Base-by-base conservation (phyloP, 2,113 vertebrate genomes). In the Mesembrinibis cayennensis region DNA sequence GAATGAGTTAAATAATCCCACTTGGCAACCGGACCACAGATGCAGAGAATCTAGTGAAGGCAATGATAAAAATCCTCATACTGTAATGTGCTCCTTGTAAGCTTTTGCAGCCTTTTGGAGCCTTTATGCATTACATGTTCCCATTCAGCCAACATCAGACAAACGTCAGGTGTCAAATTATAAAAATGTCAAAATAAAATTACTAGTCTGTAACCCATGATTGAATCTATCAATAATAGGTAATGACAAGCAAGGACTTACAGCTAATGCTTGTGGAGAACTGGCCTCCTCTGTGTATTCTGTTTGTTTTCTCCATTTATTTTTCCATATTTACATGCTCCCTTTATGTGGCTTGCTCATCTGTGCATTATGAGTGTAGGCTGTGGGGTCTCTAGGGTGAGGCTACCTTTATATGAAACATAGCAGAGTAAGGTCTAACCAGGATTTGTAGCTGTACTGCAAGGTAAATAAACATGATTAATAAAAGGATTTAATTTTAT, bases 291-390 rank as follows among this genome's bases (percentile, higher is more conserved):
- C 29, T 88, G 38, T 71, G 32, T 25, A 45, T 70, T 70, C 15
- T 38, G 4, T 45, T 89, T 78, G 11, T 52, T 87, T 91, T 89
- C 25, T 61, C 26, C 4, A 3, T 27, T 82, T 34, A 0, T 45
- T 84, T 96, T 89, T 86, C 50, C 20, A 16, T 45, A 65, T 83
- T 88, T 73, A 45, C 1, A 1, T 34, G 8, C 9, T 77, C 16
- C 26, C 10, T 78, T 42, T 62, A 9, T 20, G 9, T 30, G n/a
- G 16, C 25, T 62, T 85, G 13, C 38, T 84, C 50, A 34, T 55
- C 50, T 61, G 13, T 56, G n/a, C 50, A 17, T 49, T 40, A 34
- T 0, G 0, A 45, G 9, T 22, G 29, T 29, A 58, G 17, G 6
- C 45, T 88, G 14, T 62, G 44, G 30, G n/a, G 2, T 77, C 13